These are phyloP conservation scores for Drosophila athabasca DNA, from an alignment of 1,140 invertebrate species.

Conservation along the genomic window DNA sequence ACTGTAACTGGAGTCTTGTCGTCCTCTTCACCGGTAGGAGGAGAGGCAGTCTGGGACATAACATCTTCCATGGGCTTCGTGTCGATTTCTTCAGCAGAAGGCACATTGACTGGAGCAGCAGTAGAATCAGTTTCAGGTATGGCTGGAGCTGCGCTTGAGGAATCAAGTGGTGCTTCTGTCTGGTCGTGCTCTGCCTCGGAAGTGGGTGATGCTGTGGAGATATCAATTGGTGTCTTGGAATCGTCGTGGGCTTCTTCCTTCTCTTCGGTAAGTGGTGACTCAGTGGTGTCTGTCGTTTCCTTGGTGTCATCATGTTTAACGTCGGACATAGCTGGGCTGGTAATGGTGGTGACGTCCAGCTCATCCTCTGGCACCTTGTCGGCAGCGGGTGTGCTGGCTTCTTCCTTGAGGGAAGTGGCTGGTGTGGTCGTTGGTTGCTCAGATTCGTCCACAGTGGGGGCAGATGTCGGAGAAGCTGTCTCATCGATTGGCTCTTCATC, in stretches of 20 bases:
- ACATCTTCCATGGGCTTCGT: conserved; percentile 61
- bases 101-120: conserved; percentile 34
- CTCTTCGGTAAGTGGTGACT: conserved; percentile 33
- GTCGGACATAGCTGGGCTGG: conserved; percentile 17
- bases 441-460: conserved; percentile 10
- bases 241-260: conserved; percentile 28
- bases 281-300: conserved; percentile 28
- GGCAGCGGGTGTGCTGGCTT: conserved; percentile 25
- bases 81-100: conserved; percentile 49
- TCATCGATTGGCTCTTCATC: conserved; percentile 32
- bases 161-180: conserved; percentile 17
- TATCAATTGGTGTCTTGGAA: conserved; percentile 22
- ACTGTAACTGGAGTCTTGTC: conserved; percentile 44
- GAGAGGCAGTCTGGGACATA: conserved; percentile 57
- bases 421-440: conserved; percentile 30
- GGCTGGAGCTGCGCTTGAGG: conserved; percentile 24
- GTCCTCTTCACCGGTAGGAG: conserved; percentile 17
- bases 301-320: conserved; percentile 47
- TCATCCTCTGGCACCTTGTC: conserved; percentile 14
- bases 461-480: neutral
- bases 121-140: conserved; percentile 38
- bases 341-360: conserved; percentile 21
- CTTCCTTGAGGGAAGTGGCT: conserved; percentile 13
- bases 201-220: conserved; percentile 25
- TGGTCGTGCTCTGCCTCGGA: conserved; percentile 34